Evolutionary conservation across 2,888 invertebrate genomes (phyloP), one percentile per base, ranked within the genome.

Genomic region (Morpho deidamia): DNA sequence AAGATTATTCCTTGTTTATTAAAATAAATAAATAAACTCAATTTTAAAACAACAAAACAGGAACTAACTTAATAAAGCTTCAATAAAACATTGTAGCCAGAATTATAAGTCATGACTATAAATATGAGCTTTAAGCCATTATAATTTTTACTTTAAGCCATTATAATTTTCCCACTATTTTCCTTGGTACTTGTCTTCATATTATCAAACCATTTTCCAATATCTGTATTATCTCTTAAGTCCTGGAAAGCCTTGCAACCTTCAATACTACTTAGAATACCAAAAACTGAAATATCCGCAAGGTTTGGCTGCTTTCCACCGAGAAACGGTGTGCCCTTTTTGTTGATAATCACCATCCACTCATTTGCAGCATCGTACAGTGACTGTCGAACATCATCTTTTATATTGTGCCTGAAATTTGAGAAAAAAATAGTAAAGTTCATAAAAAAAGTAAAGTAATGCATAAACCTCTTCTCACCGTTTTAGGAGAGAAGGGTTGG

Each of bases 161-260:
- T 59, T 0, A 76, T 56, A 1, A 74, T 86, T 84, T 69, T 81
- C 3, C 95, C 95, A 69, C 87, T 84, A 70, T 92, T 92, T 44
- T 76, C 81, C 12, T 89, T 72, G 33, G 95, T 92, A 58, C 87
- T 90, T 38, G 91, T 86, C 69, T 95, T 95, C 78, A 96, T 94
- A 8, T 91, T 90, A 62, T 91, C 90, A 77, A 94, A 98, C 98
- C 98, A 96, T 14, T 73, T 81, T 38, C 92, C 92, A 48, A 98
- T 93, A 47, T 93, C 92, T 0, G 97, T 96, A 67, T 96, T 90
- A 2, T 90, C 66, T 37, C 94, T 77, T 44, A 95, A 84, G 77
- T 99, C 99, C 66, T 94, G 87, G 76, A 99, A 99, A 0, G 99
- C 97, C 40, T 90, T 79, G 71, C 98, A 98, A 0, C 98, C 98